A percentile compares a stretch with the other conserved stretches of the same genome.
These are phyloP conservation scores for Sebastes kiyomatsui DNA, from an alignment of 2,797 vertebrate species.

Conservation along the genomic window DNA sequence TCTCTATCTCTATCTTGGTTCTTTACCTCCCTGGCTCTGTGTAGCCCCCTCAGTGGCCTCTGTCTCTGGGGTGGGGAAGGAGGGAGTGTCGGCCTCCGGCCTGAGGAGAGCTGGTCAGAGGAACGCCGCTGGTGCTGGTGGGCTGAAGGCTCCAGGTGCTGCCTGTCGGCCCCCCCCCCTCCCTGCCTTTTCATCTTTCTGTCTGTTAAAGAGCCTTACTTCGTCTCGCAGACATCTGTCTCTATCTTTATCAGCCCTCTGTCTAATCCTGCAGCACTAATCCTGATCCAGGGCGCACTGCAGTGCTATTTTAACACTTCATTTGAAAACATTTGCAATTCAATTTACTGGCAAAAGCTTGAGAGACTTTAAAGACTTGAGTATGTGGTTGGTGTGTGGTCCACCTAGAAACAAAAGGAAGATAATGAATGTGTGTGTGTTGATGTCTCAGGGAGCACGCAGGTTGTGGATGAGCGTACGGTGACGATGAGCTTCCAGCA, in stretches of 20 bases:
- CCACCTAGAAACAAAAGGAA: neutral
- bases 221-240: constrained; percentile 37
- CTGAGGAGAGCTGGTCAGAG: constrained; percentile 63
- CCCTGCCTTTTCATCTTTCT: constrained; percentile 10
- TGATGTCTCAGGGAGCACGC: constrained; percentile 75
- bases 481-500: constrained; percentile 89
- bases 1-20: constrained; percentile 14
- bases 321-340: neutral
- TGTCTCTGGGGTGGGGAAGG: constrained; percentile 50
- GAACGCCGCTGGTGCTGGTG: constrained; percentile 54
- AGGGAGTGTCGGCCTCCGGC: constrained; percentile 39
- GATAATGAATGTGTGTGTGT: neutral
- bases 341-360: neutral
- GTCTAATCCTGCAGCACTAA: constrained; percentile 34
- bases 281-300: constrained; percentile 2
- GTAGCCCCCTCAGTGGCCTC: constrained; percentile 44
- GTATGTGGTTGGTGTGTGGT: neutral
- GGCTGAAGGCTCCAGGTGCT: constrained; percentile 73
- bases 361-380: neutral
- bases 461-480: constrained; percentile 85
- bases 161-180: neutral
- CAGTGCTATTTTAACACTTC: neutral
- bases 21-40: constrained; percentile 11
- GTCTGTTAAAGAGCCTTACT: constrained; percentile 28
- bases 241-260: constrained; percentile 37